Evolutionary conservation across 1,140 invertebrate species (phyloP).

Genomic region (Drosophila lacteicornis): DNA sequence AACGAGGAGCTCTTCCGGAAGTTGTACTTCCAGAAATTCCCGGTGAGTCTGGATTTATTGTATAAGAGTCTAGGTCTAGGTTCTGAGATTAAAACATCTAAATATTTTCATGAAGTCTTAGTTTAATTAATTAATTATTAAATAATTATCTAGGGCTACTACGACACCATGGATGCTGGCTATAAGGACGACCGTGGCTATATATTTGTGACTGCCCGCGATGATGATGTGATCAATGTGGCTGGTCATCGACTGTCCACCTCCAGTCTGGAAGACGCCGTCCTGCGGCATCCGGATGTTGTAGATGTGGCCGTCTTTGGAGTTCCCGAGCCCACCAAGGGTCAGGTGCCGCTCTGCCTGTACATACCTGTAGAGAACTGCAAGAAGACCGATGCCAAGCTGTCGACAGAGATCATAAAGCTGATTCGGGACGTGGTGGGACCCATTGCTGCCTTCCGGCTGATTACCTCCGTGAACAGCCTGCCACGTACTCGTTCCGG

Average conservation of each 20-base stretch:
- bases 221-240: conserved; percentile 98
- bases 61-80: too few species aligned
- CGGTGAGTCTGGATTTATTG: conserved; percentile 86
- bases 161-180: conserved; percentile 98
- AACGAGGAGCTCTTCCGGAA: conserved; percentile 93
- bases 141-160: conserved; percentile 92
- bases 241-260: conserved; percentile 96
- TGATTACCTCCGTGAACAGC: conserved; percentile 90
- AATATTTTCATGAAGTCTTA: neutral
- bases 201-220: conserved; percentile 94
- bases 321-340: conserved; percentile 94
- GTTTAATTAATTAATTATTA: neutral
- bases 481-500: conserved; percentile 92
- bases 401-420: conserved; percentile 89
- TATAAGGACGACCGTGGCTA: conserved; percentile 93
- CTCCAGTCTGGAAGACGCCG: conserved; percentile 94
- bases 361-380: conserved; percentile 89
- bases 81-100: neutral
- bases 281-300: conserved; percentile 92
- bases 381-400: conserved; percentile 87
- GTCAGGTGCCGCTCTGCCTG: conserved; percentile 94
- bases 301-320: conserved; percentile 95
- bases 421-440: conserved; percentile 93
- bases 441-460: conserved; percentile 94
- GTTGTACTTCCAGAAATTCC: conserved; percentile 92